Base-by-base conservation (phyloP, 2,888 invertebrate genomes). In the Diarsia rubi region DNA sequence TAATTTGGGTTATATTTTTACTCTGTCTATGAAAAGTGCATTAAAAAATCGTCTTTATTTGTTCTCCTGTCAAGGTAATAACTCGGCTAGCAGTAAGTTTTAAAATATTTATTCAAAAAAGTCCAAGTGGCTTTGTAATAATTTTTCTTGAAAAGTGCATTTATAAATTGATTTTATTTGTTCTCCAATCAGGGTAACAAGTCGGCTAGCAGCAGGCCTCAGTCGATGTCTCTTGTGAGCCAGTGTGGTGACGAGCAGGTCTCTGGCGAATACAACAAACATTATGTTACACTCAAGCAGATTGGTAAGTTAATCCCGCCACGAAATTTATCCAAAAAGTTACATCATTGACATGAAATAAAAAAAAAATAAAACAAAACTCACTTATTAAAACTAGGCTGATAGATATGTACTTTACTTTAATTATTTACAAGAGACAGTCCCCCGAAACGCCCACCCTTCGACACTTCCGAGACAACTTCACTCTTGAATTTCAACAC, bases 211-310 rank as follows among this genome's bases (percentile, higher is more conserved):
- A 97, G 97, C 85, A 88, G 97, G 57, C 97, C 97, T 0, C 97
- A 97, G 76, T 97, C 97, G 0, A 96, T 97, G 91, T 97, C 97
- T 0, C 88, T 97, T 44, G 86, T 96, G 90, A 97, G 97, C 77
- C 97, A 97, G 80, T 96, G 97, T 77, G 97, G 97, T 0, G 97
- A 97, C 66, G 97, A 97, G 54, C 97, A 97, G 78, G 91, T 96
- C 0, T 92, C 95, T 3, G 97, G 97, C 0, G 97, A 97, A 21
- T 98, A 97, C 90, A 96, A 93, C 86, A 97, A 97, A 78, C 93
- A 97, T 75, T 97, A 97, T 81, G 97, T 97, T 71, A 98, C 97
- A 0, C 93, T 97, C 21, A 97, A 97, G 83, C 97, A 98, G 86
- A 98, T 98, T 54, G 98, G 98, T 91, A 89, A 92, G 91, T n/a